These are phyloP conservation scores for Cinclus cinclus DNA, from an alignment of 2,113 vertebrate species.

Conservation along the genomic window DNA sequence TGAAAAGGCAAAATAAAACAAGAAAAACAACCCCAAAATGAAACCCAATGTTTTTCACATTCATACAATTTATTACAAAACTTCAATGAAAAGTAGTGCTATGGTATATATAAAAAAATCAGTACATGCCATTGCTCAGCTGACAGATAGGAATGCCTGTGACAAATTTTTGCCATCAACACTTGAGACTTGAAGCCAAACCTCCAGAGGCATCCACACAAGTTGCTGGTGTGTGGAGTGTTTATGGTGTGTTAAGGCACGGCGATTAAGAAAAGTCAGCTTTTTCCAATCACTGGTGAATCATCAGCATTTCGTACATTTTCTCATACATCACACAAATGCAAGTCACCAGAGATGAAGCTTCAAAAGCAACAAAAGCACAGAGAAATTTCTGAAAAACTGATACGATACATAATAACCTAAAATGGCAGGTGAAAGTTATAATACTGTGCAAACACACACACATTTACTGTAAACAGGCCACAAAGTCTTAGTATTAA, in stretches of 20 bases:
- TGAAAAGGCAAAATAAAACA: not conserved
- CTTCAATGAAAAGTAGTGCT: slow-evolving; percentile 48
- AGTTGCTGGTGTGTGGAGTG: not conserved
- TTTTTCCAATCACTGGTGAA: not conserved
- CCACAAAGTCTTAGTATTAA: not conserved
- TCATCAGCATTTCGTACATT: not conserved
- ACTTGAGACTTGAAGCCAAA: not conserved
- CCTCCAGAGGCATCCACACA: not conserved
- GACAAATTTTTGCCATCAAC: not conserved
- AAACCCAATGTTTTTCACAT: not conserved
- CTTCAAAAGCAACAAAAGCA: slow-evolving; percentile 1
- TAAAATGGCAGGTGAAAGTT: slow-evolving; percentile 2
- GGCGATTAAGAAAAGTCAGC: not conserved
- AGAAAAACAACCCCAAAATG: not conserved
- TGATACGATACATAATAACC: not conserved
- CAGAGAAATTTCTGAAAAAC: not conserved
- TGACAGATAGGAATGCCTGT: slow-evolving; percentile 7
- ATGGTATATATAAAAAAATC: slow-evolving; percentile 30
- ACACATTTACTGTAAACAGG: not conserved
- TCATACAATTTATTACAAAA: slow-evolving; percentile 69
- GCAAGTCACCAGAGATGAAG: slow-evolving; percentile 24
- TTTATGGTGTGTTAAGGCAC: slow-evolving; percentile 49
- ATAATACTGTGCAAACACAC: slow-evolving; percentile 23
- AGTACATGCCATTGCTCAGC: not conserved
- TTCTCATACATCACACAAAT: not conserved